Conservation (phyloP, 2,888 invertebrate species). For the Cerastis rubricosa region DNA sequence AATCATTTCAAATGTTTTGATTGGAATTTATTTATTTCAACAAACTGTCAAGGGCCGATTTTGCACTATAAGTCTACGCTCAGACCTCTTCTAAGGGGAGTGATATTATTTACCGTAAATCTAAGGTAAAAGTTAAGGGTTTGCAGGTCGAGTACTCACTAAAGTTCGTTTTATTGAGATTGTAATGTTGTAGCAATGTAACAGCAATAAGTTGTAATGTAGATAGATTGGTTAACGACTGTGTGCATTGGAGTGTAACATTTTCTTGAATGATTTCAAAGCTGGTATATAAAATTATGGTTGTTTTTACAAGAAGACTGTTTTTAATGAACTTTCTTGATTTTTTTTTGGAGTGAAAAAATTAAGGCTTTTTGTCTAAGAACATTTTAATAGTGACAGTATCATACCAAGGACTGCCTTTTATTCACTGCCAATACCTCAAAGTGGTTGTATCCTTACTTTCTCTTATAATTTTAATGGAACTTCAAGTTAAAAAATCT, state of each 20-base stretch:
- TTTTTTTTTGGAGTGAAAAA: background rate
- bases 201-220: constrained; percentile 47
- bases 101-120: background rate
- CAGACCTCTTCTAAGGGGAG: background rate
- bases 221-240: constrained; percentile 15
- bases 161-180: background rate
- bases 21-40: background rate
- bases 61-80: background rate
- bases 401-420: background rate
- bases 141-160: constrained; percentile 7
- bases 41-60: background rate
- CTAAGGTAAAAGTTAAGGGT: no score
- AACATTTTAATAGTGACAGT: background rate
- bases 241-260: background rate
- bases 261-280: background rate
- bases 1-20: background rate
- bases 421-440: constrained; percentile 6
- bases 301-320: background rate
- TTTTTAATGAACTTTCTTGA: background rate
- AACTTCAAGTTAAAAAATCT: background rate
- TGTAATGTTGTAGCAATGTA: constrained; percentile 36
- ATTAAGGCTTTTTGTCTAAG: background rate
- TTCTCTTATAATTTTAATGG: background rate
- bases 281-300: background rate
- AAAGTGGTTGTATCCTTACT: background rate